Evolutionary conservation across 2,113 vertebrate genomes (phyloP).

Genomic region (Piaya cayana): DNA sequence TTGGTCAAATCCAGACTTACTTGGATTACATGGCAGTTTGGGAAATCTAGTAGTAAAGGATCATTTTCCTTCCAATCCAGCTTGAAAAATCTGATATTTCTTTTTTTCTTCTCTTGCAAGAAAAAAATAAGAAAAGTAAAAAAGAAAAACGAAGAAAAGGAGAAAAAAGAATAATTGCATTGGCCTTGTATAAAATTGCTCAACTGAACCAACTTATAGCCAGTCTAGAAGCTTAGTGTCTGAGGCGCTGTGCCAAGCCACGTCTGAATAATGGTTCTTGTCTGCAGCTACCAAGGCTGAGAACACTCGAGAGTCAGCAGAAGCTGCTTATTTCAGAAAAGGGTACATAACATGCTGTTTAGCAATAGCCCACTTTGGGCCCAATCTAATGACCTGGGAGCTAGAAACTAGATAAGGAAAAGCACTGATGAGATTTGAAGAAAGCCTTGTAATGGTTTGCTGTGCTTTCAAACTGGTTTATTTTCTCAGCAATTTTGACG

Average conservation of each 20-base stretch:
- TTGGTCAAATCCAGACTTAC: conserved; percentile 42
- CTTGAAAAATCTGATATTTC: not conserved
- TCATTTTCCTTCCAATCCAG: conserved; percentile 39
- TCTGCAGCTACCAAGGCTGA: not conserved
- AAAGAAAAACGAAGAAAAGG: too few species aligned
- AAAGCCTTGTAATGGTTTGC: not conserved
- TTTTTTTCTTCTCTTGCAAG: not conserved
- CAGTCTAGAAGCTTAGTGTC: conserved; percentile 3
- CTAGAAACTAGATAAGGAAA: not conserved
- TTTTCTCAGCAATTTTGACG: not conserved
- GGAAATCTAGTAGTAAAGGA: conserved; percentile 12
- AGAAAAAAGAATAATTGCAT: not conserved
- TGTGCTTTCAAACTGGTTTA: not conserved
- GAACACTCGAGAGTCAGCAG: not conserved
- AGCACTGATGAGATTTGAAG: not conserved
- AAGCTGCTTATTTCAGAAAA: not conserved
- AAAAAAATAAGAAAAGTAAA: not conserved
- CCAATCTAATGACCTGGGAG: not conserved
- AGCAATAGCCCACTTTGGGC: not conserved
- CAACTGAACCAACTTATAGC: conserved; percentile 11
- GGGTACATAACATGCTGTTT: not conserved
- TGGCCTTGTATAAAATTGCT: conserved; percentile 23
- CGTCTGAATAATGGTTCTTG: not conserved
- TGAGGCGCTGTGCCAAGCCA: conserved; percentile 29
- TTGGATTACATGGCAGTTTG: conserved; percentile 48